Percentiles rank a stretch among this genome's conserved stretches.
Evolutionary conservation across 2,888 invertebrate genomes (phyloP).

Genomic region (Aphodius sticticus): DNA sequence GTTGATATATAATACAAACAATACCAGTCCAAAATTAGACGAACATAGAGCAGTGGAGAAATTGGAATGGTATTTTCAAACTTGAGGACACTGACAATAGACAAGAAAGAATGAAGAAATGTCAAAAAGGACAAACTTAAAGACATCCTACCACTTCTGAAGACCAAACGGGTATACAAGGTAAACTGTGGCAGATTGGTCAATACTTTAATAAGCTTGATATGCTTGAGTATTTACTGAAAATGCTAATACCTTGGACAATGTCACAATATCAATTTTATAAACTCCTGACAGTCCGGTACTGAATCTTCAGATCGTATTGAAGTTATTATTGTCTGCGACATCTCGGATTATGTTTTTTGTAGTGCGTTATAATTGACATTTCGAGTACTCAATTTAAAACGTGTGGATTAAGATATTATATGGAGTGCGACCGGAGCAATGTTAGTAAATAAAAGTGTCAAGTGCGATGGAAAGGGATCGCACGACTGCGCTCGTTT

Average conservation of each 20-base stretch:
- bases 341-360: not conserved
- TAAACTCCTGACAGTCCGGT: conserved; percentile 4
- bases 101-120: too few relatives aligned
- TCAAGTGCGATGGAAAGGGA: not conserved
- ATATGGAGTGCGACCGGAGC: not conserved
- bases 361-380: not conserved
- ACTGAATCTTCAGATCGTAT: not conserved
- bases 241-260: not conserved
- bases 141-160: too few relatives aligned
- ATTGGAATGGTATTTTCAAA: too few relatives aligned
- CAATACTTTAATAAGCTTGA: too few relatives aligned
- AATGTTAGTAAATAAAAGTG: not conserved
- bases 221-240: too few relatives aligned
- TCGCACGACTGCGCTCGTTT: not conserved
- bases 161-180: too few relatives aligned
- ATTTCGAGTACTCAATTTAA: not conserved
- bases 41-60: too few relatives aligned
- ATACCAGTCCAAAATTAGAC: too few relatives aligned
- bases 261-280: not conserved
- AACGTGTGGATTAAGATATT: conserved; percentile 4
- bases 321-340: not conserved
- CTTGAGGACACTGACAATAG: too few relatives aligned
- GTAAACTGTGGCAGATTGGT: too few relatives aligned
- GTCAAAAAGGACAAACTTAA: too few relatives aligned
- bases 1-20: too few relatives aligned